Evolutionary conservation across 1,140 invertebrate genomes (phyloP).

Genomic region (Neodiprion pinetum): DNA sequence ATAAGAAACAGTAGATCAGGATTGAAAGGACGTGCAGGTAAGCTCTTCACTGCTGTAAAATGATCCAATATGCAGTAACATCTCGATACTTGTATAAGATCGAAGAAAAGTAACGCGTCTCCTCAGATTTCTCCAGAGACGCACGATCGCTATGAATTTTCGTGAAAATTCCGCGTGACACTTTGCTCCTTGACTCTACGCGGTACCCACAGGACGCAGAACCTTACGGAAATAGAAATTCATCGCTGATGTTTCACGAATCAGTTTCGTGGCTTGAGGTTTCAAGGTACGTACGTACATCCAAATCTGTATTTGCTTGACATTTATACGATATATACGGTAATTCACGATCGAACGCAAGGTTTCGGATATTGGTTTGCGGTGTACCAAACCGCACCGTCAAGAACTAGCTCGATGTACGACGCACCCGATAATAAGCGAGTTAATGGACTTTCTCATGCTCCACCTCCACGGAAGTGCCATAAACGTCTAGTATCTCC

Average conservation of each 20-base stretch:
- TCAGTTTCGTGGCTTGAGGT: too few species aligned
- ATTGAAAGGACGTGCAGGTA: background rate
- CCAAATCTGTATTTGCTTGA: too few species aligned
- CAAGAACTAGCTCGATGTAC: too few species aligned
- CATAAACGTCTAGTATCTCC: constrained; percentile 37
- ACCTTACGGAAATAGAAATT: too few species aligned
- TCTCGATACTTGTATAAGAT: background rate
- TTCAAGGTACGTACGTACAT: too few species aligned
- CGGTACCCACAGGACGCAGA: too few species aligned
- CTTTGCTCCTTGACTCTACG: background rate
- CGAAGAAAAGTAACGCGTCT: background rate
- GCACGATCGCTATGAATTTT: background rate
- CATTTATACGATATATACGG: too few species aligned
- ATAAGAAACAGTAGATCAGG: background rate
- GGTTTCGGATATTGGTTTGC: too few species aligned
- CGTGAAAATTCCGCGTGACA: background rate
- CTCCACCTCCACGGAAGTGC: constrained; percentile 32
- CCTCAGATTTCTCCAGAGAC: background rate
- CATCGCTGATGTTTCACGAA: too few species aligned
- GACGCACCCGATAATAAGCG: constrained; percentile 6
- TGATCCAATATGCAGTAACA: constrained; percentile 3
- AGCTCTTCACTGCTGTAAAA: background rate
- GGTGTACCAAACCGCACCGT: too few species aligned
- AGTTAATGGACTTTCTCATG: constrained; percentile 19
- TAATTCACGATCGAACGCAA: too few species aligned